phyloP scores from a whole-genome alignment of 2,888 invertebrate genomes.

The Psylliodes chrysocephalus region DNA sequence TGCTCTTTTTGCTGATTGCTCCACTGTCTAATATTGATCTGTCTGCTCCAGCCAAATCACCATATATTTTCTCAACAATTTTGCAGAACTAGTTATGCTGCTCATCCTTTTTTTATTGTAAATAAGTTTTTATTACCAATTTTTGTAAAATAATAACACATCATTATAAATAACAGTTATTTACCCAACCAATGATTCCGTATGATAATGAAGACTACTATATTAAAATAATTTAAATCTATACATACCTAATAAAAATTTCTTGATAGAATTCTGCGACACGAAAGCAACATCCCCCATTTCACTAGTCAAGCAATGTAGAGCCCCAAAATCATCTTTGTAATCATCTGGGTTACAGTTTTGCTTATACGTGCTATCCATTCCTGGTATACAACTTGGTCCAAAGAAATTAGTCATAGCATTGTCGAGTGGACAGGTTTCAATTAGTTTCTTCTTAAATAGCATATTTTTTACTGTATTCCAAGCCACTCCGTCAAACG shows the following conservation, averaged over 20 bases:
- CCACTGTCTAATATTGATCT: too few species aligned
- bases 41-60: too few species aligned
- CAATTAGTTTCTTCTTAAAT: conserved; percentile 57
- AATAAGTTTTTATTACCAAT: too few species aligned
- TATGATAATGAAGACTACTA: too few species aligned
- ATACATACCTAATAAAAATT: conserved; percentile 67
- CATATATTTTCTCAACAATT: too few species aligned
- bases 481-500: conserved; percentile 79
- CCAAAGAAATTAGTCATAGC: conserved; percentile 71
- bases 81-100: too few species aligned
- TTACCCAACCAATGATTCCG: too few species aligned
- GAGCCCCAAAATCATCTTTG: conserved; percentile 71
- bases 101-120: too few species aligned
- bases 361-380: conserved; percentile 52
- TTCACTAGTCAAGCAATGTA: conserved; percentile 74
- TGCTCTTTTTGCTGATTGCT: too few species aligned
- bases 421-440: conserved; percentile 61
- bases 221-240: conserved; percentile 24
- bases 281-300: conserved; percentile 84
- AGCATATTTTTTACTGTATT: conserved; percentile 68
- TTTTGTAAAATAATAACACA: too few species aligned
- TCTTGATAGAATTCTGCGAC: conserved; percentile 56
- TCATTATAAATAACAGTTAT: too few species aligned
- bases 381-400: conserved; percentile 72
- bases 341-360: conserved; percentile 57